Conservation (phyloP, 2,113 vertebrate species). For the Pygoscelis adeliae region DNA sequence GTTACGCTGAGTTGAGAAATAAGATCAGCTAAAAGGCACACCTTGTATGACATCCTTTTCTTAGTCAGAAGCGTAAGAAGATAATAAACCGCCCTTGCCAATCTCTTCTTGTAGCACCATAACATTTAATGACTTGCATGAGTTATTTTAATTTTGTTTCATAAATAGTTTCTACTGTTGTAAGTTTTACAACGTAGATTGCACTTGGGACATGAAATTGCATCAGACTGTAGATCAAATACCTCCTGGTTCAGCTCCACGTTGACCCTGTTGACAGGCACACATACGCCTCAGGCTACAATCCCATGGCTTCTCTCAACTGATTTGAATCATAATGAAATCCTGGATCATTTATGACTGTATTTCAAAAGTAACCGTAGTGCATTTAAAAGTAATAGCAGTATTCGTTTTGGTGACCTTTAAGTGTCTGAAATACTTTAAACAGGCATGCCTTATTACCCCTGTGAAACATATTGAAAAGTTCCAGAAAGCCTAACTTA, state of each 20-base stretch:
- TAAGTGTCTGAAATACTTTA: slow-evolving; percentile 13
- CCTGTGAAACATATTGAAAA: background rate
- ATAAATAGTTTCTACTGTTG: background rate
- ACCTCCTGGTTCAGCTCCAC: background rate
- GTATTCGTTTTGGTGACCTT: background rate
- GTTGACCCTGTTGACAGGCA: background rate
- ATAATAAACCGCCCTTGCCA: background rate
- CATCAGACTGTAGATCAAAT: background rate
- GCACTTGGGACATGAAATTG: background rate
- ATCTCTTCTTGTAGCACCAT: background rate
- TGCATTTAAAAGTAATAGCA: slow-evolving; percentile 26
- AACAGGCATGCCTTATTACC: slow-evolving; percentile 1
- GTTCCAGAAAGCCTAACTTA: background rate
- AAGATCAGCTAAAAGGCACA: background rate
- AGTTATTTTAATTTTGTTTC: slow-evolving; percentile 1
- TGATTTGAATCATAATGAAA: slow-evolving; percentile 13
- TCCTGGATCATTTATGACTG: background rate
- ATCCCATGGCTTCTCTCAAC: background rate
- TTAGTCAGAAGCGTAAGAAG: background rate
- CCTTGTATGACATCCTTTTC: background rate
- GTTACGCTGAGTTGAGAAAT: background rate
- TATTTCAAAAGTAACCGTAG: background rate
- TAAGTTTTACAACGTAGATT: background rate
- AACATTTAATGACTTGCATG: background rate
- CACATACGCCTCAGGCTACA: background rate